A percentile compares a stretch with the other conserved stretches of the same genome.
Conservation (phyloP, 2,888 invertebrate genomes). For the Philonicus albiceps region DNA sequence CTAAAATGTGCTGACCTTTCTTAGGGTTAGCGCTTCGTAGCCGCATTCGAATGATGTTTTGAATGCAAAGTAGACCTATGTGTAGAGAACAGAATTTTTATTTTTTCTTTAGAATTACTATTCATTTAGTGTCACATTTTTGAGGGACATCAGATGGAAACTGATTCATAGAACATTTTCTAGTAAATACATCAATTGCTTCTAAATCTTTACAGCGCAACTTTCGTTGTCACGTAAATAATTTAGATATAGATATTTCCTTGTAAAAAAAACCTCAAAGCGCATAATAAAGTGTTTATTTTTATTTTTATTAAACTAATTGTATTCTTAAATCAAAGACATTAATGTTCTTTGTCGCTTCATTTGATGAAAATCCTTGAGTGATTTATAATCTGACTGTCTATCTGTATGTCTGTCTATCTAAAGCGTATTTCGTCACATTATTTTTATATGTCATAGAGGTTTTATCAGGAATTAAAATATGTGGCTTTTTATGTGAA, state of each 20-base stretch:
- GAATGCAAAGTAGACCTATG: neutral
- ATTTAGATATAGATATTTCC: neutral
- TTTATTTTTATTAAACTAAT: too few relatives aligned
- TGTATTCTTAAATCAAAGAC: too few relatives aligned
- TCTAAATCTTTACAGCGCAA: neutral
- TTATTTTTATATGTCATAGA: neutral
- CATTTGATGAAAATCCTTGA: neutral
- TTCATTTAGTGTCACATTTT: neutral
- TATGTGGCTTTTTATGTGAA: too few relatives aligned
- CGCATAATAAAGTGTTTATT: too few relatives aligned
- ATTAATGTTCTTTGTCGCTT: too few relatives aligned
- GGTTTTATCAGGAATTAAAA: too few relatives aligned
- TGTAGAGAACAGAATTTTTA: neutral
- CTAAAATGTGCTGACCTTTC: conserved; percentile 20
- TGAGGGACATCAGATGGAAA: neutral
- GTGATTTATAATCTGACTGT: neutral
- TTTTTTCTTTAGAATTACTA: neutral
- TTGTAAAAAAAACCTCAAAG: neutral
- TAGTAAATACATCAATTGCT: neutral
- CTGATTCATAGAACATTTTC: neutral
- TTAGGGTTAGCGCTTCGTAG: neutral
- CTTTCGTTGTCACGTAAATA: neutral
- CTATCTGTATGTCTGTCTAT: neutral
- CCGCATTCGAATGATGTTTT: neutral
- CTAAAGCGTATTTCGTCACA: neutral